Evolutionary conservation across 2,888 invertebrate species (phyloP).

Genomic region (Peribatodes rhomboidaria): DNA sequence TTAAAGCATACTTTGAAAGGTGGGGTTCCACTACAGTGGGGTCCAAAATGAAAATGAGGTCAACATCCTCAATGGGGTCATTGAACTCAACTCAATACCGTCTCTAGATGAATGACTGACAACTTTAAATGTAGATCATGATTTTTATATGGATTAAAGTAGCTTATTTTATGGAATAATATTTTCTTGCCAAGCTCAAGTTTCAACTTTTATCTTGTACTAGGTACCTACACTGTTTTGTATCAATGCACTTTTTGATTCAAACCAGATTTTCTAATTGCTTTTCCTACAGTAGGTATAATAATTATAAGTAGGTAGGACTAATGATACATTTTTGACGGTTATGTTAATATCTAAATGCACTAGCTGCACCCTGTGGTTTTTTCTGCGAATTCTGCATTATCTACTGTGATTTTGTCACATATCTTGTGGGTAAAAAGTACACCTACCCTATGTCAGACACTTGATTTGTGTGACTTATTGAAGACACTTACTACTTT

Average conservation of each 20-base stretch:
- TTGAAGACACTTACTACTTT: too few relatives aligned
- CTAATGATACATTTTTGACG: not conserved
- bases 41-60: slow-evolving; percentile 56
- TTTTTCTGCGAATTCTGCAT: not conserved
- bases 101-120: slow-evolving; percentile 41
- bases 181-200: not conserved
- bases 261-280: not conserved
- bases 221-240: too few relatives aligned
- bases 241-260: not conserved
- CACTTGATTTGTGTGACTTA: too few relatives aligned
- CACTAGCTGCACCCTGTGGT: not conserved
- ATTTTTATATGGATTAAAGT: slow-evolving; percentile 3
- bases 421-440: not conserved
- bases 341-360: not conserved
- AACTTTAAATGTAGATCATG: slow-evolving; percentile 26
- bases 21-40: slow-evolving; percentile 40
- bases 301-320: too few relatives aligned
- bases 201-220: not conserved
- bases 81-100: slow-evolving; percentile 52
- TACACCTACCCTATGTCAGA: not conserved
- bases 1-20: slow-evolving; percentile 34
- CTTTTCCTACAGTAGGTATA: not conserved
- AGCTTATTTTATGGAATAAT: not conserved
- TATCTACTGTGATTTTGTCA: too few relatives aligned
- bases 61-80: slow-evolving; percentile 57